Conservation (phyloP, 2,888 invertebrate genomes). For the Plagodis dolabraria region DNA sequence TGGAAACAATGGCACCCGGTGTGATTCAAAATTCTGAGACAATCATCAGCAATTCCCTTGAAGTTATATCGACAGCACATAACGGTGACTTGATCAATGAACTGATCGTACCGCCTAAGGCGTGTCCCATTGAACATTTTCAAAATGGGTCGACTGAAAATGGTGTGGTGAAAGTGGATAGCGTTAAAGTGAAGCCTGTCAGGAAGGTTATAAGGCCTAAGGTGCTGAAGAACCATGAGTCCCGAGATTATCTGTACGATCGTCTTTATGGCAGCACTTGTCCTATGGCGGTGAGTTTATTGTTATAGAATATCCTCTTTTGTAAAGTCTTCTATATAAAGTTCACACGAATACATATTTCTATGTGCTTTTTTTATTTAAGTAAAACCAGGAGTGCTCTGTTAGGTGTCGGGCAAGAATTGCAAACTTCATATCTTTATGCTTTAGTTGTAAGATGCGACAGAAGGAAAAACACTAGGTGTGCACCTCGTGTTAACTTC, state of each 20-base stretch:
- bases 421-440: no score
- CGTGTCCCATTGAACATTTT: constrained; percentile 50
- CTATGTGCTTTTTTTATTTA: no score
- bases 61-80: constrained; percentile 42
- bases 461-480: no score
- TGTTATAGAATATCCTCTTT: neutral
- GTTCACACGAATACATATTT: no score
- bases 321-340: no score
- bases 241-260: constrained; percentile 68
- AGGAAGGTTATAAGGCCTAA: constrained; percentile 66
- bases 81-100: constrained; percentile 50
- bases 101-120: constrained; percentile 40
- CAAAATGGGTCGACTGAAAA: constrained; percentile 18
- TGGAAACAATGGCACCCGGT: constrained; percentile 68
- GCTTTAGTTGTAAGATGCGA: no score
- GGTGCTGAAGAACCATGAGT: constrained; percentile 72
- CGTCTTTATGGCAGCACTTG: constrained; percentile 68
- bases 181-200: constrained; percentile 38
- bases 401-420: no score
- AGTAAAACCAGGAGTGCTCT: no score
- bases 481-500: no score
- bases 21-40: constrained; percentile 63
- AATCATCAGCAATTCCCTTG: constrained; percentile 52
- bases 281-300: constrained; percentile 67
- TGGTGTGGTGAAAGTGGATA: constrained; percentile 27